phyloP scores from a whole-genome alignment of 1,140 invertebrate genomes.

The Tetramorium parvispinum region DNA sequence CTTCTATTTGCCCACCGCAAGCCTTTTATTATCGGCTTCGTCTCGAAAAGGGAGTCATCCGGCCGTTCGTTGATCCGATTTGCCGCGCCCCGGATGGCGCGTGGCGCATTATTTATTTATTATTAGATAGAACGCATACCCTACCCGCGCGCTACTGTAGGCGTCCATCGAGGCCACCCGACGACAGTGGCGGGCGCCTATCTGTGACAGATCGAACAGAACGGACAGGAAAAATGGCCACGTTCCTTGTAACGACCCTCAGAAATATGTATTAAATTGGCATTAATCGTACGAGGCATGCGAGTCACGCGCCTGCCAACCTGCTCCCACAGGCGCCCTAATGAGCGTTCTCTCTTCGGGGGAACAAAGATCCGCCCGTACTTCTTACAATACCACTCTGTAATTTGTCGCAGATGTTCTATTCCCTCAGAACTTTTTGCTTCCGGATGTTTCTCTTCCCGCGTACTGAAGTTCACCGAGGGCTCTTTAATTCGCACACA shows the following conservation, averaged over 20 bases:
- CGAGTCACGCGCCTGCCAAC: slow-evolving; percentile 25
- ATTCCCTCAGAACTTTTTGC: neutral
- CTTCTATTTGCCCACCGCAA: slow-evolving; percentile 22
- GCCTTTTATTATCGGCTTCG: slow-evolving; percentile 57
- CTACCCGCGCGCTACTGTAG: neutral
- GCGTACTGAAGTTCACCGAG: neutral
- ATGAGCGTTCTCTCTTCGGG: neutral
- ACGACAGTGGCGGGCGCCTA: neutral
- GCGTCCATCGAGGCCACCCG: slow-evolving; percentile 5
- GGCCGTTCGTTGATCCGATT: slow-evolving; percentile 60
- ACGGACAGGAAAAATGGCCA: neutral
- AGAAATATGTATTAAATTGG: slow-evolving; percentile 36
- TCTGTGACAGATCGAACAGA: neutral
- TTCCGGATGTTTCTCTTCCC: neutral
- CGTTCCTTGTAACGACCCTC: neutral
- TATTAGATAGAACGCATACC: slow-evolving; percentile 46
- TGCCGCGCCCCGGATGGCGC: slow-evolving; percentile 46
- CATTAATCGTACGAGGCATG: slow-evolving; percentile 20
- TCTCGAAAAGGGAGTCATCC: slow-evolving; percentile 53
- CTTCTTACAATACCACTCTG: slow-evolving; percentile 11
- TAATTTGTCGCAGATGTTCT: slow-evolving; percentile 31
- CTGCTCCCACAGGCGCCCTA: neutral
- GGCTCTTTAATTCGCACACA: neutral
- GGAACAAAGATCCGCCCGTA: neutral
- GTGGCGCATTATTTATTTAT: slow-evolving; percentile 65